Conservation (phyloP, 2,113 vertebrate species). For the Scartelaos histophorus region DNA sequence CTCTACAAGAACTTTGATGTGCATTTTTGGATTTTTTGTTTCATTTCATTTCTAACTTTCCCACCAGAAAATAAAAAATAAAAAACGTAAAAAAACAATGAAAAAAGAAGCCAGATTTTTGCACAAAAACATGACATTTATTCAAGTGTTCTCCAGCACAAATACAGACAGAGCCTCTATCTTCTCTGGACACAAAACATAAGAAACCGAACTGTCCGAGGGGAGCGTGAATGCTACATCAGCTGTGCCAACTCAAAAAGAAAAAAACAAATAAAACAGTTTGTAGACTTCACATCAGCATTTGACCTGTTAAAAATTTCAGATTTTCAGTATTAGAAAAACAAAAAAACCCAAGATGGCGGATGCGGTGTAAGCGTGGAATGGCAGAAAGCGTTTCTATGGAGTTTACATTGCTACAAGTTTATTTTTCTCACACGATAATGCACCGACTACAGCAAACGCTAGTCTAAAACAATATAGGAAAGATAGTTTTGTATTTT, state of each 20-base stretch:
- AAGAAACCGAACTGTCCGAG: slow-evolving; percentile 82
- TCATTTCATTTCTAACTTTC: too few relatives aligned
- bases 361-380: slow-evolving; percentile 81
- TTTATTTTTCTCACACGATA: slow-evolving; percentile 85
- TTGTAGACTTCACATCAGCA: slow-evolving; percentile 77
- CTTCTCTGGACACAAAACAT: slow-evolving; percentile 90
- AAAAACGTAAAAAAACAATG: slow-evolving; percentile 37
- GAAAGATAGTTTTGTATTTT: slow-evolving; percentile 84
- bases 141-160: slow-evolving; percentile 99
- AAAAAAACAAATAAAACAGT: slow-evolving; percentile 18
- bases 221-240: slow-evolving; percentile 90
- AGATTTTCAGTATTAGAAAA: slow-evolving; percentile 65
- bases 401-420: slow-evolving; percentile 85
- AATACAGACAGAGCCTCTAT: slow-evolving; percentile 93
- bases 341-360: slow-evolving; percentile 58
- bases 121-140: slow-evolving; percentile 98
- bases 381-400: slow-evolving; percentile 81
- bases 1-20: too few relatives aligned
- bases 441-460: slow-evolving; percentile 97
- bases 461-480: slow-evolving; percentile 97
- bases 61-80: background rate
- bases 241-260: slow-evolving; percentile 85
- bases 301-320: slow-evolving; percentile 78
- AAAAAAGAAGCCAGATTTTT: slow-evolving; percentile 50
- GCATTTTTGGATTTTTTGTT: too few relatives aligned